Percentiles rank a stretch among this genome's conserved stretches.
Conservation (phyloP, 2,888 invertebrate genomes). For the Gymnocheta viridis region DNA sequence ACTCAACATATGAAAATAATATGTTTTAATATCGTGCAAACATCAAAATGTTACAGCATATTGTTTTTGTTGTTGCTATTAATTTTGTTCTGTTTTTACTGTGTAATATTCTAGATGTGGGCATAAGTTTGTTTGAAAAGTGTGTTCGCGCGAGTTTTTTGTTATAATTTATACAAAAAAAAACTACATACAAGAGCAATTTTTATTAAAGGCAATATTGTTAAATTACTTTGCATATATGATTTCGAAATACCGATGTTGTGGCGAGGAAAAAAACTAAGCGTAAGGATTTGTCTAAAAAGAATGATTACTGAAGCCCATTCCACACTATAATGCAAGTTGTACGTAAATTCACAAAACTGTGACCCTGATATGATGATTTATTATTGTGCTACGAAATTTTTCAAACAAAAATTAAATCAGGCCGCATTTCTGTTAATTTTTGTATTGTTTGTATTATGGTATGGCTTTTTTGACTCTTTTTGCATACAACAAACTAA, state of each 20-base stretch:
- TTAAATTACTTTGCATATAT: constrained; percentile 59
- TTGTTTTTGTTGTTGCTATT: background rate
- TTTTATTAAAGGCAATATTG: constrained; percentile 63
- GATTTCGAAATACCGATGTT: constrained; percentile 17
- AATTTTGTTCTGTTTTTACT: constrained; percentile 9
- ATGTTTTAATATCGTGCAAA: constrained; percentile 64
- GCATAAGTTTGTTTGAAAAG: constrained; percentile 13
- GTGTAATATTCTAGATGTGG: constrained; percentile 10
- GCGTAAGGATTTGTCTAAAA: no score
- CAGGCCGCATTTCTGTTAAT: no score
- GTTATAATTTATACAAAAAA: background rate
- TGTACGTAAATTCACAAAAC: no score
- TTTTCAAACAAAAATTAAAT: no score
- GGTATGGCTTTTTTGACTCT: no score
- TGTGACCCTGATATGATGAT: no score
- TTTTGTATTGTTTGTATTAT: no score
- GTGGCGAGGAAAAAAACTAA: background rate
- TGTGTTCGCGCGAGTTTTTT: constrained; percentile 18
- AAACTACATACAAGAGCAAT: constrained; percentile 50
- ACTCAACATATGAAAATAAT: constrained; percentile 48
- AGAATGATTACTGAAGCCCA: no score
- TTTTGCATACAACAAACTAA: no score
- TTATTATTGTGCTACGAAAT: no score
- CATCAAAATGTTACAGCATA: constrained; percentile 8
- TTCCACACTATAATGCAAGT: no score